Conservation (phyloP, 23 tunicate species). For the Clavelina lepadiformis region DNA sequence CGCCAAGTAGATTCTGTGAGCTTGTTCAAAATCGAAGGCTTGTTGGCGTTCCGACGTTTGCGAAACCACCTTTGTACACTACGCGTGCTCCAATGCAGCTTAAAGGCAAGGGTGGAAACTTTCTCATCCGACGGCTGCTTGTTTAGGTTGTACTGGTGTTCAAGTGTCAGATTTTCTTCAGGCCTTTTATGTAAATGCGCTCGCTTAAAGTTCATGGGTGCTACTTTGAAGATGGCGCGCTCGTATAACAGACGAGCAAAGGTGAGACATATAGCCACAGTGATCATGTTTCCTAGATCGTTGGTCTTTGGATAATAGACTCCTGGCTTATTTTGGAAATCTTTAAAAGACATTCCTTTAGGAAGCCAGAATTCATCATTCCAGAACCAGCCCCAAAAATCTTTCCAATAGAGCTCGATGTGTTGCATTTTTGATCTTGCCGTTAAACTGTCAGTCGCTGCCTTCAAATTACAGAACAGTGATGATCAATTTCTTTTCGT, state of each 20-base stretch:
- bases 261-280: conserved; percentile 40
- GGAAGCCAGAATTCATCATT: conserved; percentile 72
- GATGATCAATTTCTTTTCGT: no score
- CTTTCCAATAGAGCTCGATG: no score
- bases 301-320: conserved; percentile 62
- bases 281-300: conserved; percentile 46
- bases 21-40: conserved; percentile 47
- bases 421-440: no score
- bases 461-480: no score
- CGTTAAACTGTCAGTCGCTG: no score
- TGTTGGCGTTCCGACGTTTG: conserved; percentile 26
- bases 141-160: conserved; percentile 10
- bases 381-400: conserved; percentile 66
- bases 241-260: conserved; percentile 49
- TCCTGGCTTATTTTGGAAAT: conserved; percentile 47
- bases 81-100: conserved; percentile 35
- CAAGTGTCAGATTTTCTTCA: conserved; percentile 13
- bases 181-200: conserved; percentile 6
- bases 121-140: conserved; percentile 16
- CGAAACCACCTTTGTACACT: conserved; percentile 64
- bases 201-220: conserved; percentile 16
- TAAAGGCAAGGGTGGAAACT: conserved; percentile 33
- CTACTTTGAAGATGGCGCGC: conserved; percentile 4
- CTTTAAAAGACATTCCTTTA: conserved; percentile 63
- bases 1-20: conserved; percentile 88